These are phyloP conservation scores for Macropis europaea DNA, from an alignment of 2,888 invertebrate species.

Conservation along the genomic window DNA sequence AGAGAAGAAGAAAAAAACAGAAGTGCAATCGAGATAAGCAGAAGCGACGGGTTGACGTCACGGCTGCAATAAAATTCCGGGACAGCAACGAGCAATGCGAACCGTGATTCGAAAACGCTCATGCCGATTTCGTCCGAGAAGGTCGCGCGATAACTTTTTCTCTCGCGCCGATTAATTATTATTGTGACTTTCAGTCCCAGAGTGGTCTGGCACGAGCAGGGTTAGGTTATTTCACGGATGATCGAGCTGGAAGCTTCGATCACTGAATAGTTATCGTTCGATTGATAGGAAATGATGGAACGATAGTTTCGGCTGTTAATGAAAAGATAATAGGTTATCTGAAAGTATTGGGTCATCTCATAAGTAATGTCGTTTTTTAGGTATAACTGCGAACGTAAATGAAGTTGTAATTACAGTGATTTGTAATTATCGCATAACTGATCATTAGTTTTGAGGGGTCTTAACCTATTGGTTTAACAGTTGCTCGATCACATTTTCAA, in stretches of 20 bases:
- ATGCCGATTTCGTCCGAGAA: slow-evolving; percentile 19
- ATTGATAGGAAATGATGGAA: too few relatives aligned
- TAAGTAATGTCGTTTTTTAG: too few relatives aligned
- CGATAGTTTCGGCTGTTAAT: too few relatives aligned
- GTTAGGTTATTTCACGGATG: background rate
- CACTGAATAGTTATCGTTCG: background rate
- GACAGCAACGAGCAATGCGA: background rate
- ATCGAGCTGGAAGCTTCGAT: background rate
- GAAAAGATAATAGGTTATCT: too few relatives aligned
- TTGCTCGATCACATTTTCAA: too few relatives aligned
- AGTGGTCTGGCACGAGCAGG: background rate
- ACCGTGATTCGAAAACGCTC: background rate
- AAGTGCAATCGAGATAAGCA: slow-evolving; percentile 25
- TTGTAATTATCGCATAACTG: too few relatives aligned
- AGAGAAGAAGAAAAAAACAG: background rate
- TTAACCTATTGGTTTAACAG: too few relatives aligned
- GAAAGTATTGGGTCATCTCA: too few relatives aligned
- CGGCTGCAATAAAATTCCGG: slow-evolving; percentile 10
- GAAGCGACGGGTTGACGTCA: slow-evolving; percentile 20
- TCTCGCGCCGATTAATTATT: slow-evolving; percentile 16
- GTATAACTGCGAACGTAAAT: too few relatives aligned
- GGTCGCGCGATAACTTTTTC: slow-evolving; percentile 27
- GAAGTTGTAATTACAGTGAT: too few relatives aligned
- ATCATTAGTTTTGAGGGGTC: too few relatives aligned
- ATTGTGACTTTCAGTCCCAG: slow-evolving; percentile 7